A percentile compares a stretch with the other conserved stretches of the same genome.
Conservation (phyloP, 2,888 invertebrate genomes). For the Biston stratarius region DNA sequence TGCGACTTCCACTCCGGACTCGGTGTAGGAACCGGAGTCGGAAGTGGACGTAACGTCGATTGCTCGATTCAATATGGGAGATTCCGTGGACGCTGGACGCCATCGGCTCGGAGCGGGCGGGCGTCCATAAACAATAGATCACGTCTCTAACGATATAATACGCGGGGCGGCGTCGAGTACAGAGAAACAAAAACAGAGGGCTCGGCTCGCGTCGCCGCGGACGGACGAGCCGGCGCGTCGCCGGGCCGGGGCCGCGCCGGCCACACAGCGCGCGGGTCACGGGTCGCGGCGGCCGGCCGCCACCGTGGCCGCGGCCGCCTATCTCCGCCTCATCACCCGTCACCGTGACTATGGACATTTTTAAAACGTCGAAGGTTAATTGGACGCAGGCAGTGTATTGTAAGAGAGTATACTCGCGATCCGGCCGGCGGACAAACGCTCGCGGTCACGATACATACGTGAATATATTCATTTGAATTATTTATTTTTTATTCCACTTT, state of each 20-base stretch:
- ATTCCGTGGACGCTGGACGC: neutral
- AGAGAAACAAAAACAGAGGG: slow-evolving; percentile 25
- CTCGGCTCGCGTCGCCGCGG: slow-evolving; percentile 7
- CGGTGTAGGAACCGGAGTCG: too few species aligned
- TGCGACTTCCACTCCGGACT: too few species aligned
- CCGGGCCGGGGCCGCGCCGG: slow-evolving; percentile 47
- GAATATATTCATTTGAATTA: neutral
- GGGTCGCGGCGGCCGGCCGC: slow-evolving; percentile 60
- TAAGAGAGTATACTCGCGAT: slow-evolving; percentile 72
- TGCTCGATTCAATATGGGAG: too few species aligned
- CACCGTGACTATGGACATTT: slow-evolving; percentile 80
- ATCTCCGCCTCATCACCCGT: slow-evolving; percentile 63
- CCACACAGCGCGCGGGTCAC: slow-evolving; percentile 73
- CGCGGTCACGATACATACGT: neutral
- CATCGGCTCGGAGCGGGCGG: neutral
- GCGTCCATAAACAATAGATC: slow-evolving; percentile 43
- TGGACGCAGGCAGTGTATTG: slow-evolving; percentile 80
- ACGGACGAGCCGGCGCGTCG: neutral
- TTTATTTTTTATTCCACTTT: too few species aligned
- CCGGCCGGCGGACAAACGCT: slow-evolving; percentile 44
- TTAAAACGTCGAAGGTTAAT: slow-evolving; percentile 82
- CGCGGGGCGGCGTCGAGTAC: slow-evolving; percentile 46
- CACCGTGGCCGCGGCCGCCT: slow-evolving; percentile 45
- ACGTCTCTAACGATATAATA: slow-evolving; percentile 39
- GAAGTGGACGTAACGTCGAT: too few species aligned